These are phyloP conservation scores for Lagodon rhomboides DNA, from an alignment of 2,797 vertebrate genomes.

Conservation along the genomic window DNA sequence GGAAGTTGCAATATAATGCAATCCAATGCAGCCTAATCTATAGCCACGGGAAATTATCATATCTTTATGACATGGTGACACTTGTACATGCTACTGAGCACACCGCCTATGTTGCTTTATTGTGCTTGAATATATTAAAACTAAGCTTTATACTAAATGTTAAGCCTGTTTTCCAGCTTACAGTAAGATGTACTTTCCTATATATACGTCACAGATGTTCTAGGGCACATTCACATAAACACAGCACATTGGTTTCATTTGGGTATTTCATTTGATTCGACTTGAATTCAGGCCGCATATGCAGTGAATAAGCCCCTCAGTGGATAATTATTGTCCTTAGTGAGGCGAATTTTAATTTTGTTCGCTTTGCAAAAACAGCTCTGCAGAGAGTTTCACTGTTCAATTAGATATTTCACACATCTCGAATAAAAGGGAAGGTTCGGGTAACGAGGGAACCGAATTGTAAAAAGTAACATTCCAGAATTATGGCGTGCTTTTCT, in stretches of 20 bases:
- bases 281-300: slow-evolving; percentile 41
- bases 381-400: slow-evolving; percentile 58
- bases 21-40: not conserved
- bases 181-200: slow-evolving; percentile 15
- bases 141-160: not conserved
- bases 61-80: not conserved
- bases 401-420: slow-evolving; percentile 62
- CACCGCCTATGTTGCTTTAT: slow-evolving; percentile 4
- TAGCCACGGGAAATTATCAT: not conserved
- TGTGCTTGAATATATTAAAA: slow-evolving; percentile 18
- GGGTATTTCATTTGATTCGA: slow-evolving; percentile 46
- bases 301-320: slow-evolving; percentile 57
- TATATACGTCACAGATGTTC: slow-evolving; percentile 1
- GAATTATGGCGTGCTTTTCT: slow-evolving; percentile 1
- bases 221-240: slow-evolving; percentile 23
- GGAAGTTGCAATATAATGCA: slow-evolving; percentile 8
- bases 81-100: not conserved
- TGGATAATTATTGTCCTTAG: slow-evolving; percentile 70
- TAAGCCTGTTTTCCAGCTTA: slow-evolving; percentile 32
- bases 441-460: slow-evolving; percentile 7
- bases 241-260: slow-evolving; percentile 17
- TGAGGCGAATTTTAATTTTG: slow-evolving; percentile 71
- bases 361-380: slow-evolving; percentile 61
- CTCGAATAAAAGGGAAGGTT: slow-evolving; percentile 30
- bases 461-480: slow-evolving; percentile 10